phyloP scores from a whole-genome alignment of 2,797 vertebrate species.

The Melanotaenia maccullochi region DNA sequence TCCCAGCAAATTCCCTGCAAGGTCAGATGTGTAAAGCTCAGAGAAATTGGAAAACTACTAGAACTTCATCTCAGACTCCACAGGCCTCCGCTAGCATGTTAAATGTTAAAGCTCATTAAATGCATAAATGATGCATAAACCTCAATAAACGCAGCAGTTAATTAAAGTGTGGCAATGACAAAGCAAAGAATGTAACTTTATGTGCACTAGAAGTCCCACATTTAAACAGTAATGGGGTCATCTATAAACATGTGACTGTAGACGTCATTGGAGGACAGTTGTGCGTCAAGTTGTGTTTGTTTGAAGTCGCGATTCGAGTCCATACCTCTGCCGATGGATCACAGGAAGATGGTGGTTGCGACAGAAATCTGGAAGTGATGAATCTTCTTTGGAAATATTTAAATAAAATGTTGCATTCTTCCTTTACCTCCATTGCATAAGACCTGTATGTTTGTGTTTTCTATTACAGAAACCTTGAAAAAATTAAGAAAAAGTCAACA shows the following conservation, averaged over 20 bases:
- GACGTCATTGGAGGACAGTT: background rate
- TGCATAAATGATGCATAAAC: background rate
- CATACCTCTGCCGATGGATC: background rate
- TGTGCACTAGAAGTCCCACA: background rate
- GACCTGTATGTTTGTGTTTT: conserved; percentile 2
- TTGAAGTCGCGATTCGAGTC: background rate
- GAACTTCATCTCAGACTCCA: too few relatives aligned
- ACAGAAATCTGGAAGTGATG: conserved; percentile 16
- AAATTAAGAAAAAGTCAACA: conserved; percentile 9
- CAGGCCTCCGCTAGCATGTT: too few relatives aligned
- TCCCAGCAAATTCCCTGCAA: too few relatives aligned
- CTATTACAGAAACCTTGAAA: conserved; percentile 6
- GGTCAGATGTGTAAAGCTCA: too few relatives aligned
- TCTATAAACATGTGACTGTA: background rate
- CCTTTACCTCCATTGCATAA: background rate
- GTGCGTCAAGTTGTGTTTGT: background rate
- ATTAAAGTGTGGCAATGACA: background rate
- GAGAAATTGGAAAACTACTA: too few relatives aligned
- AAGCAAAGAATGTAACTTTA: background rate
- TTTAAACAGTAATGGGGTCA: background rate
- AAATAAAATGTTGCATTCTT: background rate
- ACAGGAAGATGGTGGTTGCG: background rate
- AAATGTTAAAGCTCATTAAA: too few relatives aligned
- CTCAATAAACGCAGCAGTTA: background rate
- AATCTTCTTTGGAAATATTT: conserved; percentile 10